Percentiles rank a stretch among this genome's conserved stretches.
phyloP scores from a whole-genome alignment of 2,888 invertebrate genomes.

The Laspeyria flexula region DNA sequence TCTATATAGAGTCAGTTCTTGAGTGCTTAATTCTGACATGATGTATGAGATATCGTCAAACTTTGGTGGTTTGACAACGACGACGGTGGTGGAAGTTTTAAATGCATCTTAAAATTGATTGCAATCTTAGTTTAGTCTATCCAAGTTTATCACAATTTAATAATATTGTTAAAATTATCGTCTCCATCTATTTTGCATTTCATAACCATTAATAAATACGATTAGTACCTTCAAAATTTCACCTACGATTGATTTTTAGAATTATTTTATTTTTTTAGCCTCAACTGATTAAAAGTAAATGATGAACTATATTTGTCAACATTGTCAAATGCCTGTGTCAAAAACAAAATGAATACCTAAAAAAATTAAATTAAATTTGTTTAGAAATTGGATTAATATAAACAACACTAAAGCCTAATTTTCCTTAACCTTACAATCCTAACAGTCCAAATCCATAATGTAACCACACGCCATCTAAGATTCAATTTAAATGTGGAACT shows the following conservation, averaged over 20 bases:
- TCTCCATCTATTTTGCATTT: no score
- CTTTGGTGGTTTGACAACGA: conserved; percentile 22
- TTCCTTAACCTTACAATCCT: neutral
- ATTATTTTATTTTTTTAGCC: no score
- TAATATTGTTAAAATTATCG: neutral
- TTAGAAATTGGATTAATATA: no score
- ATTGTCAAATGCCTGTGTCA: no score
- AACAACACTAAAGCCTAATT: neutral
- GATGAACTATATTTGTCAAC: no score
- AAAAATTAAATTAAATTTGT: no score
- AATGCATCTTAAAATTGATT: conserved; percentile 11
- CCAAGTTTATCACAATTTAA: neutral
- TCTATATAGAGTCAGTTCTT: conserved; percentile 17
- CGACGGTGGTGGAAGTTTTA: conserved; percentile 23
- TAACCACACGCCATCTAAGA: neutral
- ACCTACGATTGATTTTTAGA: no score
- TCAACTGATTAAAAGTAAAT: no score
- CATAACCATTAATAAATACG: no score
- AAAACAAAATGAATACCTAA: no score
- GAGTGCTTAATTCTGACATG: conserved; percentile 16
- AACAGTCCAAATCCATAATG: neutral
- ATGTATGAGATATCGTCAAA: conserved; percentile 32
- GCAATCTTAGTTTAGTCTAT: neutral
- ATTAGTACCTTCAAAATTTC: no score
- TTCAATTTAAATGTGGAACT: conserved; percentile 19